phyloP scores from a whole-genome alignment of 2,797 vertebrate species.

The Lepilemur ruficaudatus region DNA sequence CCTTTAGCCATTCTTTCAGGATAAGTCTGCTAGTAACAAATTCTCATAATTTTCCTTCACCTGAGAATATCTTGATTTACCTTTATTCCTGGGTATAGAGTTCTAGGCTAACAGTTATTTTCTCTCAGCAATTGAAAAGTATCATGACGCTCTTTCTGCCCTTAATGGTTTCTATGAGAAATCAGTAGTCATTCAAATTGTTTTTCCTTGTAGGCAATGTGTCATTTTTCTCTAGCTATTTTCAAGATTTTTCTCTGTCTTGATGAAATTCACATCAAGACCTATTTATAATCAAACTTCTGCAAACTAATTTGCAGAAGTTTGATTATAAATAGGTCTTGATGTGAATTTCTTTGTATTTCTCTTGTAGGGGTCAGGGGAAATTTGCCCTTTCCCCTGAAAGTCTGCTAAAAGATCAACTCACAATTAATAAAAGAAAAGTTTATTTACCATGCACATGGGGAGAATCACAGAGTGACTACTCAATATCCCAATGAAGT shows the following conservation, averaged over 20 bases:
- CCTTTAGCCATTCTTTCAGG: background rate
- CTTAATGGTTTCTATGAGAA: background rate
- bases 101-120: background rate
- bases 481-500: no score
- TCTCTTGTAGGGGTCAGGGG: background rate
- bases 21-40: background rate
- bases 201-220: background rate
- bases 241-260: background rate
- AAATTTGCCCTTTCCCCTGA: no score
- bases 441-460: no score
- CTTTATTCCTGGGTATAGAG: background rate
- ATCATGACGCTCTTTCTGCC: background rate
- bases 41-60: background rate
- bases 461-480: no score
- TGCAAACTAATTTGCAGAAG: background rate
- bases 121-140: background rate
- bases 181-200: background rate
- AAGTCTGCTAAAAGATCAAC: no score
- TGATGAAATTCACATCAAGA: no score
- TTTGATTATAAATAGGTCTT: background rate
- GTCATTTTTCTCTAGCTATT: background rate
- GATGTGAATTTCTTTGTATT: background rate
- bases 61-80: background rate
- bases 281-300: no score
- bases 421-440: no score